phyloP scores from a whole-genome alignment of 2,888 invertebrate genomes.

The Chouioia cunea region DNA sequence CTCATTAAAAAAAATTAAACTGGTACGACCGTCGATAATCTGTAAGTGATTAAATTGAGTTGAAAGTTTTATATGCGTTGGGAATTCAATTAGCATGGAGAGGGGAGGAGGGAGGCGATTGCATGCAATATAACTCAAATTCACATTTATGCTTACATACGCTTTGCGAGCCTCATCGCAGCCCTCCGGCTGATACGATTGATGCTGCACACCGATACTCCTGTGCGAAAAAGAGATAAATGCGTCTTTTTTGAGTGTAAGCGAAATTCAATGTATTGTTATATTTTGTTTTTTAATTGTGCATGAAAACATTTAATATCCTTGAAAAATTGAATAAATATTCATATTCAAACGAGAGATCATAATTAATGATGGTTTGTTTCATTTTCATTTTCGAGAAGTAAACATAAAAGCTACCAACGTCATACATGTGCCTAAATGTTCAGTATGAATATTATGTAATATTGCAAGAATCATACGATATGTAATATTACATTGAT shows the following conservation, averaged over 20 bases:
- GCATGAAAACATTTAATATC: too few species aligned
- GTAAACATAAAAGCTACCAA: too few species aligned
- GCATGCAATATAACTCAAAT: constrained; percentile 15
- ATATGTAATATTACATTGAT: too few species aligned
- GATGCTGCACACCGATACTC: constrained; percentile 43
- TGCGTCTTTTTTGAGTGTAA: background rate
- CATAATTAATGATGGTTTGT: too few species aligned
- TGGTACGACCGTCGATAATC: constrained; percentile 19
- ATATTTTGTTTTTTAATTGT: too few species aligned
- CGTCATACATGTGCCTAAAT: too few species aligned
- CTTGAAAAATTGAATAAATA: too few species aligned
- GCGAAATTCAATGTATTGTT: background rate
- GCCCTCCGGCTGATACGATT: constrained; percentile 42
- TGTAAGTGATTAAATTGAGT: constrained; percentile 22
- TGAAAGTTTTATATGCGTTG: constrained; percentile 22
- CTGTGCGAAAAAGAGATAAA: constrained; percentile 27
- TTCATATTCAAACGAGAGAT: too few species aligned
- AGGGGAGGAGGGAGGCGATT: too few species aligned
- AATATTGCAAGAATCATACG: too few species aligned
- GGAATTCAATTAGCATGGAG: constrained; percentile 23
- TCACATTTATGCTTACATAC: constrained; percentile 38
- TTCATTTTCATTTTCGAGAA: too few species aligned
- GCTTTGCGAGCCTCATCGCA: constrained; percentile 32
- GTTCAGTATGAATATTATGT: too few species aligned
- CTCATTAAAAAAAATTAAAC: constrained; percentile 38